Evolutionary conservation across 2,797 vertebrate genomes (phyloP).

Genomic region (Coregonus suidteri): DNA sequence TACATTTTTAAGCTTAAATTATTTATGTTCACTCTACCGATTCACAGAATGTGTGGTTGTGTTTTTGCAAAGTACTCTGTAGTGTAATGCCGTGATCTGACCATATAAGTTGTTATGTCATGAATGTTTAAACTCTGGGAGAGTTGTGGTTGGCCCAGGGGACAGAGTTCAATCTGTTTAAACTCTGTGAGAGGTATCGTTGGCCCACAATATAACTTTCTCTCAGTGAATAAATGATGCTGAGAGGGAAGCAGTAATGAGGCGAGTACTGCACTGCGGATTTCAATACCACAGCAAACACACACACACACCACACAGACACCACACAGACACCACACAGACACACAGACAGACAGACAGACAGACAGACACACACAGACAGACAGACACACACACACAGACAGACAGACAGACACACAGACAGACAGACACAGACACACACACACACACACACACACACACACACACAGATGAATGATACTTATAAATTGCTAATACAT

Average conservation of each 20-base stretch:
- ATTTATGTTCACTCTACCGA: not conserved
- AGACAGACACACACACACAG: too few species aligned
- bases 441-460: too few species aligned
- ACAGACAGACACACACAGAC: too few species aligned
- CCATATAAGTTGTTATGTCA: not conserved
- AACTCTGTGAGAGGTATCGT: not conserved
- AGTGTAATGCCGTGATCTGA: not conserved
- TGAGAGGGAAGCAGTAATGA: slow-evolving; percentile 5
- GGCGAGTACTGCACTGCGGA: slow-evolving; percentile 2
- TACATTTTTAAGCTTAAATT: not conserved
- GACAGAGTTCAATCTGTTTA: slow-evolving; percentile 1
- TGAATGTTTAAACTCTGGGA: not conserved
- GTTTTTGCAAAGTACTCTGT: slow-evolving; percentile 1
- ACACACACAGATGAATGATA: not conserved
- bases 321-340: too few species aligned
- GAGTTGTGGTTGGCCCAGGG: not conserved
- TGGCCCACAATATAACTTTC: not conserved
- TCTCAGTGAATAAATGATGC: slow-evolving; percentile 6
- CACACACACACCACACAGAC: not conserved
- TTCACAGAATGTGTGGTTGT: not conserved
- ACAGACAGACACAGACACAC: too few species aligned
- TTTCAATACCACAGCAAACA: not conserved
- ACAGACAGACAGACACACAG: too few species aligned
- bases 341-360: too few species aligned
- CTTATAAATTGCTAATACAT: not conserved